A percentile compares a stretch with the other conserved stretches of the same genome.
These are phyloP conservation scores for Salvelinus sp. DNA, from an alignment of 2,113 vertebrate species.

Conservation along the genomic window DNA sequence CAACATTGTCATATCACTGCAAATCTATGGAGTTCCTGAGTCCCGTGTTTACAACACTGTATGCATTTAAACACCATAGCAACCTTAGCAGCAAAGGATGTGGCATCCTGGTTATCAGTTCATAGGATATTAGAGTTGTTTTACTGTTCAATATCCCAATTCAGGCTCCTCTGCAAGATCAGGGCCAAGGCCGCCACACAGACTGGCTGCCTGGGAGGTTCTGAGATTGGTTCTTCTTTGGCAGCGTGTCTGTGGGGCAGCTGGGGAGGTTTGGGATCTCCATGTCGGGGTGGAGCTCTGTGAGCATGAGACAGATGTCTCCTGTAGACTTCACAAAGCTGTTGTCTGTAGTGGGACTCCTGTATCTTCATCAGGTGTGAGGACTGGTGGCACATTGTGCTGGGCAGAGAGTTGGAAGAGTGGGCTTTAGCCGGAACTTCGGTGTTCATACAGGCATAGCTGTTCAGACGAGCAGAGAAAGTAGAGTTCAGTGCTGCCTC, in stretches of 20 bases:
- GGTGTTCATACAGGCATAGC: not conserved
- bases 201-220: constrained; percentile 26
- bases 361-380: constrained; percentile 5
- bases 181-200: constrained; percentile 64
- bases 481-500: constrained; percentile 25
- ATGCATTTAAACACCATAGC: not conserved
- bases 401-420: constrained; percentile 26
- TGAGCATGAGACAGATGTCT: not conserved
- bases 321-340: not conserved
- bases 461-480: constrained; percentile 13
- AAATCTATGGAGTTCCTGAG: not conserved
- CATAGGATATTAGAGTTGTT: not conserved
- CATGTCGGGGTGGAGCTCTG: constrained; percentile 4
- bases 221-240: constrained; percentile 23
- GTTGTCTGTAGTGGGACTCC: constrained; percentile 3
- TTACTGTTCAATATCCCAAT: not conserved
- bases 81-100: not conserved
- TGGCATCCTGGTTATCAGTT: not conserved
- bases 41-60: constrained; percentile 6
- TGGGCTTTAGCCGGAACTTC: not conserved
- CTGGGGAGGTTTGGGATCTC: constrained; percentile 1
- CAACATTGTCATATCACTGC: not conserved
- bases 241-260: constrained; percentile 5
- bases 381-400: constrained; percentile 11
- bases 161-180: not conserved